A percentile compares a stretch with the other conserved stretches of the same genome.
Conservation (phyloP, 2,113 vertebrate species). For the Paramormyrops kingsleyae region DNA sequence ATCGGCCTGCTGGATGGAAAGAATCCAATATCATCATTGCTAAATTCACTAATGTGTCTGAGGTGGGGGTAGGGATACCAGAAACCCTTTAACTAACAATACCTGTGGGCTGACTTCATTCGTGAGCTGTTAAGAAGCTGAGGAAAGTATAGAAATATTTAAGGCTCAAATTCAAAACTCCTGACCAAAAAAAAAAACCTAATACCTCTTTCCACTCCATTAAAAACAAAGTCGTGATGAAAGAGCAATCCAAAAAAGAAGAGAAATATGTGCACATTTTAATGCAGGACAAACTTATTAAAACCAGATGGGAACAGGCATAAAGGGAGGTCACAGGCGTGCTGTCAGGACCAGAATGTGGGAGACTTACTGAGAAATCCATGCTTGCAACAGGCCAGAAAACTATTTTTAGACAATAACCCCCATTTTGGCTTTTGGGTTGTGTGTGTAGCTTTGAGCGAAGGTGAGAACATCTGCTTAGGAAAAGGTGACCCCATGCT, state of each 20-base stretch:
- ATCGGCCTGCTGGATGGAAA: background rate
- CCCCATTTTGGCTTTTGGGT: background rate
- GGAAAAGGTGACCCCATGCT: background rate
- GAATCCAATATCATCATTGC: background rate
- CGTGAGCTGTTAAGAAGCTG: background rate
- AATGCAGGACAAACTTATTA: constrained; percentile 1
- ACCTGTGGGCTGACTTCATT: background rate
- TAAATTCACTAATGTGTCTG: background rate
- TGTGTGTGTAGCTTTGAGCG: background rate
- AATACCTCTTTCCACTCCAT: background rate
- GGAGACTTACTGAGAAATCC: background rate
- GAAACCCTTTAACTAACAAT: background rate
- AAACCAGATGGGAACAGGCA: background rate
- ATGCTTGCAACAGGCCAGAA: background rate
- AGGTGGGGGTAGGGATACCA: background rate
- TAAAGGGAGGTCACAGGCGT: background rate
- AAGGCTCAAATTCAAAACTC: background rate
- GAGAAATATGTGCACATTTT: background rate
- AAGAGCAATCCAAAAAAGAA: background rate
- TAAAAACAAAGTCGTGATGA: background rate
- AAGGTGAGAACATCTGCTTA: background rate
- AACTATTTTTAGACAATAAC: background rate
- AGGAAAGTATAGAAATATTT: background rate
- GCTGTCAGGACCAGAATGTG: background rate
- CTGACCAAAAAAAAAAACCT: background rate